Base-by-base conservation (phyloP, 1,140 invertebrate species). In the Drosophila neocordata region DNA sequence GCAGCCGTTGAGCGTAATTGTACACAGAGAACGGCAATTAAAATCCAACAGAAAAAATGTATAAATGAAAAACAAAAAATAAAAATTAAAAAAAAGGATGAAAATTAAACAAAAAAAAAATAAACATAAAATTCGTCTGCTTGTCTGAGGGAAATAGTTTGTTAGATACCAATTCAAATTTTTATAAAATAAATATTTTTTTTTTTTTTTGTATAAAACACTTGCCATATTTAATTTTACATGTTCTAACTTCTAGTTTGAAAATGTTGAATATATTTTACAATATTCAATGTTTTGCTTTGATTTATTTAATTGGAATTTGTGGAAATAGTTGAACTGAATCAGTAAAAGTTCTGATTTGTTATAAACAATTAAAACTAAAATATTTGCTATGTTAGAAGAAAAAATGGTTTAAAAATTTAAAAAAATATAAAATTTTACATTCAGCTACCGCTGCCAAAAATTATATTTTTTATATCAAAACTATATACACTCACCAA, bases 121-220 rank as follows among this genome's bases (percentile, higher is more conserved):
- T 62, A 71, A 79, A 69, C 60, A 82, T 38, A 67, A 82, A 20
- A 63, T 60, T 63, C 65, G 66, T 51, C 63, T 60, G 68, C 38
- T 31, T 48, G 35, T 35, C 62, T 24, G 15, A 51, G 51, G 60
- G 64, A 66, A 58, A 79, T 79, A 76, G 55, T 77, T 77, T 66
- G 66, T 64, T 73, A 35, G n/a, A 59, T 66, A 66, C 57, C 18
- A 11, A 24, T 22, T 24, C 4, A 15, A 22, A 11, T 37, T 57
- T 52, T 63, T 58, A 52, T 20, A 15, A 35, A 22, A 38, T 55
- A 80, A 65, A 65, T 68, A 80, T 77, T 77, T 80, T 81, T 76
- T 60, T 80, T 78, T 58, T 62, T 81, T 76, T 60, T 80, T 78
- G 53, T 62, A 69, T 58, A 74, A 64, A 63, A 64, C 60, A 69